Evolutionary conservation across 1,140 invertebrate genomes (phyloP).

Genomic region (Euura lappo): DNA sequence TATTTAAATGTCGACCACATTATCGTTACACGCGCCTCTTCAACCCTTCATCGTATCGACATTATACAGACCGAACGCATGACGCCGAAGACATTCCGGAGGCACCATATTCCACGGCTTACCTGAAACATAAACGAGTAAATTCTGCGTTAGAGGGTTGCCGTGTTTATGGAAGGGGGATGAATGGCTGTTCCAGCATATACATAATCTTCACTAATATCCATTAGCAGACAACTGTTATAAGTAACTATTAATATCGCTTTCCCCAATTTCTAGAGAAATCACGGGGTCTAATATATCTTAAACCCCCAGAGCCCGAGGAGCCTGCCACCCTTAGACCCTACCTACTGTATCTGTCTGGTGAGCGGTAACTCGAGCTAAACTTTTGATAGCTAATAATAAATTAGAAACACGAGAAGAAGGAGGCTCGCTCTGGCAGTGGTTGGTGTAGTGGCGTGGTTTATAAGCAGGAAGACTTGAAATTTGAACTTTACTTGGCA

Average conservation of each 20-base stretch:
- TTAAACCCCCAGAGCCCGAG: not conserved
- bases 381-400: constrained; percentile 25
- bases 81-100: too few species aligned
- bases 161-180: too few species aligned
- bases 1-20: constrained; percentile 60
- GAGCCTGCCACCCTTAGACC: not conserved
- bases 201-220: too few species aligned
- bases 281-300: constrained; percentile 11
- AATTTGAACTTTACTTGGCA: constrained; percentile 3
- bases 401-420: constrained; percentile 35
- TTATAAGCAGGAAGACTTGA: not conserved
- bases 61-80: too few species aligned
- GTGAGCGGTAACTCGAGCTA: constrained; percentile 21
- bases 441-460: not conserved
- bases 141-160: too few species aligned
- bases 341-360: not conserved
- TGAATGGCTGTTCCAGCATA: too few species aligned
- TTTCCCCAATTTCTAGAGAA: not conserved
- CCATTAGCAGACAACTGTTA: not conserved
- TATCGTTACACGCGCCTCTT: constrained; percentile 34
- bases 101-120: too few species aligned
- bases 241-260: not conserved
- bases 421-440: not conserved
- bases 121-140: too few species aligned
- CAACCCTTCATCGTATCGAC: constrained; percentile 2